Percentiles rank a stretch among this genome's conserved stretches.
These are phyloP conservation scores for Sturnira hondurensis DNA, from an alignment of 2,113 vertebrate species.

Conservation along the genomic window DNA sequence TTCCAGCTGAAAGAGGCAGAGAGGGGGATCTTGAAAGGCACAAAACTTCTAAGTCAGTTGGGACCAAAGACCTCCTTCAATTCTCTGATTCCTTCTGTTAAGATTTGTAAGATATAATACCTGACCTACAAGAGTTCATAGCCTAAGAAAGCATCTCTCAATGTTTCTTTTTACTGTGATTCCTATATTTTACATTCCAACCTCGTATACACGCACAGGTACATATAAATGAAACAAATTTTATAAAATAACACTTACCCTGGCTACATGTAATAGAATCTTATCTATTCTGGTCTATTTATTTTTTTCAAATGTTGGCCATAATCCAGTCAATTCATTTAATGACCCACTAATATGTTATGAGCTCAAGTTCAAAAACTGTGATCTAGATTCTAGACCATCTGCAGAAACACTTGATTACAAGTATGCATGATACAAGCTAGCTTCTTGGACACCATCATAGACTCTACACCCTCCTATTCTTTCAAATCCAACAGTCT, in stretches of 20 bases:
- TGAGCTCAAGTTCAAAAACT: neutral
- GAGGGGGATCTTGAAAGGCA: fast-evolving
- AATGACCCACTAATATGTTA: neutral
- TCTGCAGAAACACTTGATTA: neutral
- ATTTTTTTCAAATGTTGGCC: neutral
- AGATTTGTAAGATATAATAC: neutral
- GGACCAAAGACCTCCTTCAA: neutral
- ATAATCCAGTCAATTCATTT: neutral
- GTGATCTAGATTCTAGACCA: neutral
- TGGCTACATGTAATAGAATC: neutral
- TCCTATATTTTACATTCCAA: neutral
- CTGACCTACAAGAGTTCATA: neutral
- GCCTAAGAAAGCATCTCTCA: neutral
- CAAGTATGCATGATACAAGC: neutral
- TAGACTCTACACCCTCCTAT: neutral
- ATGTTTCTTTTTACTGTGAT: neutral
- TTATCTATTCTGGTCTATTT: neutral
- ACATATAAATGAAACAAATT: neutral
- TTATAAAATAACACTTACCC: neutral
- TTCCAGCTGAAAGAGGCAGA: neutral
- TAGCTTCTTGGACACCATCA: neutral
- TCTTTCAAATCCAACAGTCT: neutral
- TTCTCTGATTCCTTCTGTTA: neutral
- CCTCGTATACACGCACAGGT: neutral
- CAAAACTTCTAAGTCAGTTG: neutral